Evolutionary conservation across 1,140 invertebrate species (phyloP).

Genomic region (Tenebrio molitor): DNA sequence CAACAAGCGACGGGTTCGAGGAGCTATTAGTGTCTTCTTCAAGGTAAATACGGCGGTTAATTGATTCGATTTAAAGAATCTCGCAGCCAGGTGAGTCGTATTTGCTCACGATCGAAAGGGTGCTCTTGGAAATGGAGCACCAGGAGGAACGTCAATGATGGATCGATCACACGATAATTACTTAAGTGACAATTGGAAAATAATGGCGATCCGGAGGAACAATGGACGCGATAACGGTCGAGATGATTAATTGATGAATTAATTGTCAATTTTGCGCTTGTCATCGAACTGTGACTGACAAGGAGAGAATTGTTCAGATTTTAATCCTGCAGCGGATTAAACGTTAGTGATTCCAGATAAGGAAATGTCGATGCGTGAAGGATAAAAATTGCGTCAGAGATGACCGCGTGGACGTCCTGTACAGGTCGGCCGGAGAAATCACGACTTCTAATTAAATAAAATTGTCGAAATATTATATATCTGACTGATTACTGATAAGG

Average conservation of each 20-base stretch:
- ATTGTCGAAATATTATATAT: no score
- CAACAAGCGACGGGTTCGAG: slow-evolving; percentile 48
- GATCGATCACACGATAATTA: slow-evolving; percentile 1
- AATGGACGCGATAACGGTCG: neutral
- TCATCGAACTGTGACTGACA: neutral
- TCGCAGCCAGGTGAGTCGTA: slow-evolving; percentile 6
- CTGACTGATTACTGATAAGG: no score
- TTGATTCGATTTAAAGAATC: slow-evolving; percentile 57
- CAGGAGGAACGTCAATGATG: neutral
- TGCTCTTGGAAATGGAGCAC: neutral
- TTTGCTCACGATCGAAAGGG: slow-evolving; percentile 20
- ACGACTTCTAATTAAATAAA: no score
- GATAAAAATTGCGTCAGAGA: no score
- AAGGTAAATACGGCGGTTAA: slow-evolving; percentile 56
- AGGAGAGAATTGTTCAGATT: no score
- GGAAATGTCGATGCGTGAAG: no score
- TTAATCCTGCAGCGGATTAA: no score
- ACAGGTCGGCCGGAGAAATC: no score
- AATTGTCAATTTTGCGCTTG: slow-evolving; percentile 7
- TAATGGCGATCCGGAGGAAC: neutral
- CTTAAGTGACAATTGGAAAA: no score
- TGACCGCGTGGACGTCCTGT: no score
- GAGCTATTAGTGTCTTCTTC: slow-evolving; percentile 53
- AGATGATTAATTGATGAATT: neutral
- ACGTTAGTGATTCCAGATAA: no score